Conservation (phyloP, 1,140 invertebrate genomes). For the Pachyrhynchus sulphureomaculatus region DNA sequence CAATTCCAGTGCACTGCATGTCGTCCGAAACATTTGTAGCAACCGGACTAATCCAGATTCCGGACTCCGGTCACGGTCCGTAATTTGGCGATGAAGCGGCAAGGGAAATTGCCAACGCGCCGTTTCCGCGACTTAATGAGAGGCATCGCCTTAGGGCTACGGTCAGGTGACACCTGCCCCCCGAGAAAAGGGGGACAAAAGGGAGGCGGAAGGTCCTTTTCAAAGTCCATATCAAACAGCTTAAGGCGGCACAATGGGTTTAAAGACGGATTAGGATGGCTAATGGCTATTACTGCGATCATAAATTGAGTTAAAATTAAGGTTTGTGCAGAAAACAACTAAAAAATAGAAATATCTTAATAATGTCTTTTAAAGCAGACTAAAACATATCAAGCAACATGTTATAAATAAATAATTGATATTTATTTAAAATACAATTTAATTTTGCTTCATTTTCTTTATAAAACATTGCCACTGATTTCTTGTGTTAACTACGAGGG, state of each 20-base stretch:
- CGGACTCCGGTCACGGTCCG: constrained; percentile 50
- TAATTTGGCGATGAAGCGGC: constrained; percentile 50
- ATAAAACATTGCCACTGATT: too few relatives aligned
- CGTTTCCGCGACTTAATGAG: constrained; percentile 53
- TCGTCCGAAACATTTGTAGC: constrained; percentile 32
- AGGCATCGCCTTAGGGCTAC: constrained; percentile 47
- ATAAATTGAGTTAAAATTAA: too few relatives aligned
- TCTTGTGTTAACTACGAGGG: too few relatives aligned
- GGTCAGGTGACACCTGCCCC: constrained; percentile 35
- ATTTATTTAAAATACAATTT: too few relatives aligned
- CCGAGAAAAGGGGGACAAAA: neutral
- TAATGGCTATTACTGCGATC: neutral
- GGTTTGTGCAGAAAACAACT: too few relatives aligned
- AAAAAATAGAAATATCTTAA: too few relatives aligned
- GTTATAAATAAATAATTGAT: too few relatives aligned
- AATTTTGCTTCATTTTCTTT: too few relatives aligned
- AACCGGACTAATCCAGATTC: constrained; percentile 33
- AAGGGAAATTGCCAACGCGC: constrained; percentile 51
- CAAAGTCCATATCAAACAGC: constrained; percentile 9
- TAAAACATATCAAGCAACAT: too few relatives aligned
- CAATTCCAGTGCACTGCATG: constrained; percentile 6
- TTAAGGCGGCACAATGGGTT: neutral
- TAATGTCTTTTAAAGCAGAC: too few relatives aligned
- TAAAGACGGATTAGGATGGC: neutral
- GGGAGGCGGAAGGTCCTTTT: neutral